Evolutionary conservation across 2,888 invertebrate species (phyloP).

Genomic region (Zygogramma bicolorata): DNA sequence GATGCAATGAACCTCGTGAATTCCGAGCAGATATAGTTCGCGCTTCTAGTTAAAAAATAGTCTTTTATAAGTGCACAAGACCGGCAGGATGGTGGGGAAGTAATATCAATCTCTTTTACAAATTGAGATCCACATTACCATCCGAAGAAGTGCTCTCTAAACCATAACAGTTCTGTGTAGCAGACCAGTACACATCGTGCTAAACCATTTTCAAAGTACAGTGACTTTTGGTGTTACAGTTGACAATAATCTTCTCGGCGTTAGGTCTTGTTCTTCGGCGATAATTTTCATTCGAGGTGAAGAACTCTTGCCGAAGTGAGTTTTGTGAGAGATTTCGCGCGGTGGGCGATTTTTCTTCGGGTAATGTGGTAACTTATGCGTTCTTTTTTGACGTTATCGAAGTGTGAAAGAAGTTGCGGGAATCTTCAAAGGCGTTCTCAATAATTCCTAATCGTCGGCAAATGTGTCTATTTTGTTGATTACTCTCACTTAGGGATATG

Average conservation of each 20-base stretch:
- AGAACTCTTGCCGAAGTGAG: background rate
- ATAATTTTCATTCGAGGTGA: background rate
- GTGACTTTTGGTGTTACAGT: constrained; percentile 41
- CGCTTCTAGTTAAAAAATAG: constrained; percentile 23
- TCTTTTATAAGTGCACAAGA: constrained; percentile 31
- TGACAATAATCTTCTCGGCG: constrained; percentile 18
- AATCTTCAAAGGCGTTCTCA: background rate
- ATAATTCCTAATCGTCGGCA: background rate
- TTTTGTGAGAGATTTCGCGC: background rate
- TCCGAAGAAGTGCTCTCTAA: constrained; percentile 39
- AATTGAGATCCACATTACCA: constrained; percentile 52
- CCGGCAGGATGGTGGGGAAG: constrained; percentile 49
- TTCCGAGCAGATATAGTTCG: background rate
- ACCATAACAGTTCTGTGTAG: constrained; percentile 42
- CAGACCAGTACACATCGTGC: constrained; percentile 43
- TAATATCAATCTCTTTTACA: constrained; percentile 56
- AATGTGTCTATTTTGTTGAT: constrained; percentile 7
- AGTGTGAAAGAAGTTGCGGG: background rate
- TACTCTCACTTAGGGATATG: constrained; percentile 23
- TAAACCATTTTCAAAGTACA: constrained; percentile 38
- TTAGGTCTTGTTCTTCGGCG: constrained; percentile 9
- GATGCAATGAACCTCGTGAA: background rate
- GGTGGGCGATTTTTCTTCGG: background rate
- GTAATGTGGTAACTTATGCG: background rate
- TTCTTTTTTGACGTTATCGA: background rate